Base-by-base conservation (phyloP, 2,797 vertebrate species). In the Ctenochaetus hawaiiensis region DNA sequence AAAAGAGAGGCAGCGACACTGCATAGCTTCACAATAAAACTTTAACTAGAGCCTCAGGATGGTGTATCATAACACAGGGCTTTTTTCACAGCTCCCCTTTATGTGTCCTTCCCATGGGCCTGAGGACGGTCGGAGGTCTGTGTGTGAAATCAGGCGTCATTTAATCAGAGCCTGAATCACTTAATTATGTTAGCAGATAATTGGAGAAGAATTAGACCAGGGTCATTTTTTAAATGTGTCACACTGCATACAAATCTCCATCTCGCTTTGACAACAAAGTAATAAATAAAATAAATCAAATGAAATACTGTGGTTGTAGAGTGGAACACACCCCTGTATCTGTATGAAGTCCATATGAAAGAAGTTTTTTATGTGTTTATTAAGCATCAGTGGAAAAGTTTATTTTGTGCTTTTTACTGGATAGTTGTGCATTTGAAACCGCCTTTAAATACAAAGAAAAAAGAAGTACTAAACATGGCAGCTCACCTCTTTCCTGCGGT, bases 401-500 rank as follows among this genome's bases (percentile, higher is more conserved):
- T 43, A 10, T 54, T 23, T 51, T 26, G 59, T 22, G 44, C 39
- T 65, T 70, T 53, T 18, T n/a, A 23, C 7, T 59, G 22, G 6
- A 58, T 58, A 16, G 18, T 20, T 34, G 56, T 20, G 34, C 16
- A 73, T 61, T 44, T 62, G 26, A 37, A 56, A 63, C 5, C 23
- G 9, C 1, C 12, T 18, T 34, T 10, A 54, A 62, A 69, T 4
- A 43, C 12, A 23, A 49, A 53, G 13, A 23, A 22, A 48, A 52
- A 48, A 77, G 26, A 60, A 74, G 72, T 16, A 57, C 61, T 30
- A 47, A 6, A 6, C 18, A 48, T 47, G 58, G 30, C 22, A 1
- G 52, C 83, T 92, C 91, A 99, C 98, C 97, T 99, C 98, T 88
- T 97, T 98, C 90, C 96, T 96, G 59, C 97, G 95, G 87, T 99